A percentile compares a stretch with the other conserved stretches of the same genome.
These are phyloP conservation scores for Callaeas wilsoni DNA, from an alignment of 2,113 vertebrate genomes.

Conservation along the genomic window DNA sequence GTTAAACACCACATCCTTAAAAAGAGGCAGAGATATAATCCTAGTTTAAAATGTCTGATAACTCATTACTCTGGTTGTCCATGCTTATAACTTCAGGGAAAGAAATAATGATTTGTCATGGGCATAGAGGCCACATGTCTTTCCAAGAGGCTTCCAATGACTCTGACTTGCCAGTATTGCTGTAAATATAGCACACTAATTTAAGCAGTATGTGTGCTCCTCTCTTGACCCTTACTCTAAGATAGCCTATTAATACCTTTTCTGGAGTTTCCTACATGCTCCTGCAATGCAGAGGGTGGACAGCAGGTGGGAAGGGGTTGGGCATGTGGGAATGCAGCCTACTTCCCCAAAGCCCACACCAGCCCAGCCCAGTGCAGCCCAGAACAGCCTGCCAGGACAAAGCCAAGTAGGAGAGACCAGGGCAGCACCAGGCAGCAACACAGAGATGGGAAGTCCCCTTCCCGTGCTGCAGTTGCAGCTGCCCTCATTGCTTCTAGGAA, in stretches of 20 bases:
- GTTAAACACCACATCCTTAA: neutral
- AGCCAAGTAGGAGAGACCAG: accelerated
- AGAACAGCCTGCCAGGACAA: neutral
- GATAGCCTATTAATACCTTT: constrained; percentile 7
- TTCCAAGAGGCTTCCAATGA: neutral
- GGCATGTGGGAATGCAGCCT: neutral
- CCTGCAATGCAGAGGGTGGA: neutral
- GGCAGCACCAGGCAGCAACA: neutral
- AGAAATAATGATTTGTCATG: neutral
- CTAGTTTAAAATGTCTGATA: neutral
- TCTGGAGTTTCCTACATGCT: neutral
- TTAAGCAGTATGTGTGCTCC: neutral
- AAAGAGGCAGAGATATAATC: neutral
- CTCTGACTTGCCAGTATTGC: neutral
- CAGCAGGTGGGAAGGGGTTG: neutral
- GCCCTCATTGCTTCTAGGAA: neutral
- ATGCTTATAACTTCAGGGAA: neutral
- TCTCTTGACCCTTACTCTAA: neutral
- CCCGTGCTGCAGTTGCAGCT: neutral
- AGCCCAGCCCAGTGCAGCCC: neutral
- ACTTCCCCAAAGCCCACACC: neutral
- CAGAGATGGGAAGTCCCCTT: neutral
- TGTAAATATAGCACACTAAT: constrained; percentile 17
- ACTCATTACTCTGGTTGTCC: neutral
- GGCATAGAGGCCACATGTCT: neutral